Conservation (phyloP, 2,113 vertebrate species). For the Castor canadensis region DNA sequence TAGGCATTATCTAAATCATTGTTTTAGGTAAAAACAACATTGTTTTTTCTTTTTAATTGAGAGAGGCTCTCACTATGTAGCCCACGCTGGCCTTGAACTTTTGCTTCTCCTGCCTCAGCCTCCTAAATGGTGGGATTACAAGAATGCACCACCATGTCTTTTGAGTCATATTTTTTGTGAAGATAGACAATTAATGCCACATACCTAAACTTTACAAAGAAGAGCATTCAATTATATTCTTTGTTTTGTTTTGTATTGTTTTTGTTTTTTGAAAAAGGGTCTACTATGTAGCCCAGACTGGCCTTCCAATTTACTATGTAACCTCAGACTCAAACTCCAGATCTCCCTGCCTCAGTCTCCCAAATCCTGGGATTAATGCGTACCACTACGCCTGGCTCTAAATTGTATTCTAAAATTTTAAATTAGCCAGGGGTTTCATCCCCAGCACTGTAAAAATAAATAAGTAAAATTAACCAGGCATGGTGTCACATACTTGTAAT, state of each 20-base stretch:
- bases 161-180: not conserved
- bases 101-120: no score
- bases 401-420: slow-evolving; percentile 45
- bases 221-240: not conserved
- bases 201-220: slow-evolving; percentile 11
- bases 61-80: not conserved
- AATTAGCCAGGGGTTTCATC: no score
- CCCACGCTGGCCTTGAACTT: not conserved
- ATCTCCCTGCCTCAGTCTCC: not conserved
- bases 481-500: no score
- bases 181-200: not conserved
- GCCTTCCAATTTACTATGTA: not conserved
- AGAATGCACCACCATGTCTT: not conserved
- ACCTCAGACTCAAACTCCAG: no score
- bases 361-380: not conserved
- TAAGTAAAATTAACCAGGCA: no score
- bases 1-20: no score
- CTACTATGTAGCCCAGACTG: not conserved
- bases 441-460: no score
- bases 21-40: no score
- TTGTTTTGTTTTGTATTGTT: not conserved
- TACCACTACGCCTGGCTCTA: not conserved
- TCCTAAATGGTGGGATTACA: no score
- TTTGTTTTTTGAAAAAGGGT: not conserved
- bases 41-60: not conserved